phyloP scores from a whole-genome alignment of 2,797 vertebrate species.

The Merluccius polli region DNA sequence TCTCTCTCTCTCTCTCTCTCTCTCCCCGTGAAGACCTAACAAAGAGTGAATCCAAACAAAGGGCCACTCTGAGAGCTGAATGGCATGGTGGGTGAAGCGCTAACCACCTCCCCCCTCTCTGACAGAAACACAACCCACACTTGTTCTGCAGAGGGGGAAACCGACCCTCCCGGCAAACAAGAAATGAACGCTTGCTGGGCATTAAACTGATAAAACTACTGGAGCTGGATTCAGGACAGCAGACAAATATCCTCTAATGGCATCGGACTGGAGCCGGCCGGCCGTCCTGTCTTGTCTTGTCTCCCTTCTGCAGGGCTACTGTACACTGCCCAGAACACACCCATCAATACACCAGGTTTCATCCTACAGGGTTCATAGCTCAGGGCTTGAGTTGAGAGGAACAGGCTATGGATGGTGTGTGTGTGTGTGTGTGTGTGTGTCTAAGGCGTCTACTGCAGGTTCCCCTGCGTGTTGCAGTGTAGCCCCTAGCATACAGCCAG shows the following conservation, averaged over 20 bases:
- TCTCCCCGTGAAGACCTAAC: constrained; percentile 65
- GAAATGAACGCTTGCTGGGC: constrained; percentile 72
- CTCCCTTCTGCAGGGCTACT: constrained; percentile 24
- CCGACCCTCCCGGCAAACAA: constrained; percentile 70
- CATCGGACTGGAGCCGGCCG: constrained; percentile 62
- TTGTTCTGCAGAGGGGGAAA: constrained; percentile 76
- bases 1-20: constrained; percentile 42
- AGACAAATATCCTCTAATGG: constrained; percentile 71
- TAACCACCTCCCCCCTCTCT: constrained; percentile 67
- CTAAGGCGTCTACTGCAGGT: constrained; percentile 24
- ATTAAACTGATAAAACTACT: constrained; percentile 74
- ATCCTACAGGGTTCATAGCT: constrained; percentile 43
- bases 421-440: not conserved
- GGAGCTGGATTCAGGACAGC: constrained; percentile 66
- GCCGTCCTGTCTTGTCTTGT: constrained; percentile 51
- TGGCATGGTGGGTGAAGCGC: constrained; percentile 76
- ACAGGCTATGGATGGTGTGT: constrained; percentile 28
- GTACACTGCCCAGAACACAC: constrained; percentile 65
- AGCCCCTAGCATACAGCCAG: constrained; percentile 22
- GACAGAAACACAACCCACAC: constrained; percentile 77
- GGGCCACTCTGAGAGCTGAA: constrained; percentile 74
- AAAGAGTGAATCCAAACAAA: constrained; percentile 78
- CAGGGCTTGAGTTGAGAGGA: constrained; percentile 45
- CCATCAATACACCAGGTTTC: constrained; percentile 24
- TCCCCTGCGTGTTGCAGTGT: constrained; percentile 14